Conservation (phyloP, 2,888 invertebrate species). For the Parelbella ahira region DNA sequence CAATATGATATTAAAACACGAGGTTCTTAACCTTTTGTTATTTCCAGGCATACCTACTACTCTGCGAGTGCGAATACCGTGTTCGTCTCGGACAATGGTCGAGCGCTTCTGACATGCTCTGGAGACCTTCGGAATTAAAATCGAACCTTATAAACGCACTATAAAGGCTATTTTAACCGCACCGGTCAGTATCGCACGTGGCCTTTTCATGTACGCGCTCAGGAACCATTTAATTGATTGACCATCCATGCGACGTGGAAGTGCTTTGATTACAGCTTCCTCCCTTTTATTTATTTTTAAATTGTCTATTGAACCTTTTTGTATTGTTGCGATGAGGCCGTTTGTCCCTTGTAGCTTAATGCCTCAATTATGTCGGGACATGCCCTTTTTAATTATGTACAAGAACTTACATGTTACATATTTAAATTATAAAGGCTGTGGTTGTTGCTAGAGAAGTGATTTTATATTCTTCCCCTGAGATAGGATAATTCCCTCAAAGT, state of each 20-base stretch:
- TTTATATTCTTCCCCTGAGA: too few species aligned
- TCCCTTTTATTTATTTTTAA: conserved; percentile 68
- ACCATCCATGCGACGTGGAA: conserved; percentile 62
- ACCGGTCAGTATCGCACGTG: conserved; percentile 30
- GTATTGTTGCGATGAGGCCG: conserved; percentile 30
- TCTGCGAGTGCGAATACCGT: conserved; percentile 25
- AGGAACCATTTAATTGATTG: conserved; percentile 64
- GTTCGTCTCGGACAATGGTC: conserved; percentile 32
- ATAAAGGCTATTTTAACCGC: conserved; percentile 27
- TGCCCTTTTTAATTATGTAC: not conserved
- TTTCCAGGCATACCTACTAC: conserved; percentile 20
- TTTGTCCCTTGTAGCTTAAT: conserved; percentile 44
- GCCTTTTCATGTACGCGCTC: conserved; percentile 39
- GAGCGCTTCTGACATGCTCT: conserved; percentile 32
- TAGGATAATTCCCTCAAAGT: too few species aligned
- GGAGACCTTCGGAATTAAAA: conserved; percentile 13
- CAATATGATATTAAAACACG: not conserved
- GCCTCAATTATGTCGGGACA: conserved; percentile 37
- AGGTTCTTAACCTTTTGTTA: conserved; percentile 20
- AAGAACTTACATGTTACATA: too few species aligned
- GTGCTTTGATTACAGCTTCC: conserved; percentile 72
- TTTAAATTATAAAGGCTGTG: too few species aligned
- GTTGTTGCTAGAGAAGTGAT: too few species aligned
- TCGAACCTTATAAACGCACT: conserved; percentile 30
- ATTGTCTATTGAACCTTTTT: conserved; percentile 50